Base-by-base conservation (phyloP, 2,888 invertebrate genomes). In the Andrena marginata region DNA sequence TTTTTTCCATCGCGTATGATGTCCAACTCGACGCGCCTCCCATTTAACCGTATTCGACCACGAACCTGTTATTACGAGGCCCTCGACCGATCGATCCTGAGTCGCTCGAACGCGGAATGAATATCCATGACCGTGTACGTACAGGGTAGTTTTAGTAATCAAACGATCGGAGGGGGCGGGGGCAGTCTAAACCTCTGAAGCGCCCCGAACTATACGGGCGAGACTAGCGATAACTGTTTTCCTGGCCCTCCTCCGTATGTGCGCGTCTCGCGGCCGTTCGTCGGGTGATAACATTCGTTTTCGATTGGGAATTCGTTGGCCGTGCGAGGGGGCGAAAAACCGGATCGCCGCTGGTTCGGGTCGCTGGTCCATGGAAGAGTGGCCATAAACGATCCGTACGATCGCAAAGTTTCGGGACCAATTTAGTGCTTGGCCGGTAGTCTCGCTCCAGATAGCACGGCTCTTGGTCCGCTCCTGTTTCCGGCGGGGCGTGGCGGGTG, bases 391-490 rank as follows among this genome's bases (percentile, higher is more conserved):
- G 80, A 51, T 72, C 68, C 59, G 80, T 73, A 49, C 80, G 68
- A 51, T 56, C 56, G 60, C 59, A 59, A 72, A 77, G 26, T 90
- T 89, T 78, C 88, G 81, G 85, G 87, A 87, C 74, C 87, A 89
- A 89, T 90, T 89, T 85, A 84, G 82, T 82, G 85, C 80, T 75
- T 59, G 67, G 82, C 33, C 62, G 35, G 76, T 70, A 82, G 82
- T 89, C 80, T 63, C 85, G 86, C 85, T 85, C 82, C 77, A 80
- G 78, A 87, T 89, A 86, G 70, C 83, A 77, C 73, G 60, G 29
- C 75, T 76, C 69, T 71, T 75, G 59, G 26, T 63, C 31, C 31
- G 64, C 16, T 59, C 59, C 60, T 20, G 23, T 68, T 68, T 63
- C 49, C 69, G 33, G 33, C 56, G 42, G 35, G 20, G 8, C 48